Percentiles rank a stretch among this genome's conserved stretches.
Evolutionary conservation across 2,113 vertebrate species (phyloP).

Genomic region (Ammodytes dubius): DNA sequence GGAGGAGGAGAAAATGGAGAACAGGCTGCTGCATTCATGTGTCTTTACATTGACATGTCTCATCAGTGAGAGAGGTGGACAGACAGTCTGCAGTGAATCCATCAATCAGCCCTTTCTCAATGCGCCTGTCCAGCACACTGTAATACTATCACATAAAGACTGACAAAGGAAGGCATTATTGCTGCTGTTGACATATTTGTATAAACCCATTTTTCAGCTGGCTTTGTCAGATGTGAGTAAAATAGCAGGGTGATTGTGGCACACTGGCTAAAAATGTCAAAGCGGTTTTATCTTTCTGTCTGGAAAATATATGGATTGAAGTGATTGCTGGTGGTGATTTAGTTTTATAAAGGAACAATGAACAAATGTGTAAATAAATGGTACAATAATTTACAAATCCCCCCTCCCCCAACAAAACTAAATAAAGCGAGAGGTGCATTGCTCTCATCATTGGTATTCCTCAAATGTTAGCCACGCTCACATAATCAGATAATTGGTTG

Average conservation of each 20-base stretch:
- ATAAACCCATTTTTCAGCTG: conserved; percentile 29
- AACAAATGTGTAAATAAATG: not conserved
- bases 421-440: not conserved
- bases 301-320: conserved; percentile 2
- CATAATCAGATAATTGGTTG: conserved; percentile 46
- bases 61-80: conserved; percentile 71
- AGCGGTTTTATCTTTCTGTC: conserved; percentile 11
- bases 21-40: conserved; percentile 79
- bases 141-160: conserved; percentile 51
- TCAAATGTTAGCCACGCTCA: conserved; percentile 37
- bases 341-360: conserved; percentile 1
- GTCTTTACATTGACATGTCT: conserved; percentile 80
- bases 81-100: conserved; percentile 66
- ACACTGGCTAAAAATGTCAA: conserved; percentile 39
- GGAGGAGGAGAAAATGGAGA: conserved; percentile 79
- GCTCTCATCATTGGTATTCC: conserved; percentile 12
- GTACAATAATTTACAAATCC: not conserved
- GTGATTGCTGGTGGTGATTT: conserved; percentile 11
- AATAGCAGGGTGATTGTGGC: conserved; percentile 19
- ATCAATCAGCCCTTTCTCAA: conserved; percentile 71
- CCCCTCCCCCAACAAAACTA: not conserved
- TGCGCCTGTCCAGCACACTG: conserved; percentile 52
- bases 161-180: conserved; percentile 58
- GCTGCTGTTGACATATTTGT: conserved; percentile 62
- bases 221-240: conserved; percentile 38